Conservation (phyloP, 2,797 vertebrate genomes). For the Myioborus miniatus region DNA sequence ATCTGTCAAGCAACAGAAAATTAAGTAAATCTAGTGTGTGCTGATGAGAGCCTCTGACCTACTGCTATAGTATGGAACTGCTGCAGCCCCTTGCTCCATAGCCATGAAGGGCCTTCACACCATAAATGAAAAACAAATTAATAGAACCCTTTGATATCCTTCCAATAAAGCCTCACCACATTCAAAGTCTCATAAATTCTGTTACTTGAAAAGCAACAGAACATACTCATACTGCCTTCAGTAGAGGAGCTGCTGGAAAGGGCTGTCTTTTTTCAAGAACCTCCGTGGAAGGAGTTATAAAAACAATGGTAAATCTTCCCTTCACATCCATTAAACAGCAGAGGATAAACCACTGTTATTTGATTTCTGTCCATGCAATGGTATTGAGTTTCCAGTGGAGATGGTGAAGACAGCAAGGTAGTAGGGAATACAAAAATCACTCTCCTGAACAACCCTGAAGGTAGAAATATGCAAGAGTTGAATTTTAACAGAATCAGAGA, state of each 20-base stretch:
- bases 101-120: background rate
- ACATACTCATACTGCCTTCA: background rate
- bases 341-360: background rate
- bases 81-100: background rate
- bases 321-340: background rate
- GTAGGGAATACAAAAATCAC: background rate
- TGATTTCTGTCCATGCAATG: background rate
- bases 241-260: background rate
- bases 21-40: accelerated
- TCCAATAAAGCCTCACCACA: background rate
- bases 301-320: background rate
- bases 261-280: background rate
- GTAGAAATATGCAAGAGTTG: background rate
- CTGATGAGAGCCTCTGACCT: background rate
- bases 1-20: background rate
- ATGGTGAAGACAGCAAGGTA: background rate
- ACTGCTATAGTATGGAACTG: background rate
- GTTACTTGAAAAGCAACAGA: constrained; percentile 36
- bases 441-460: background rate
- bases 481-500: background rate
- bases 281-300: background rate
- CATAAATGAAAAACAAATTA: background rate
- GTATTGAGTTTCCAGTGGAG: background rate
- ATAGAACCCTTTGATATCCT: background rate
- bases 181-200: constrained; percentile 26